phyloP scores from a whole-genome alignment of 2,888 invertebrate species.

The Eutolmus rufibarbis region DNA sequence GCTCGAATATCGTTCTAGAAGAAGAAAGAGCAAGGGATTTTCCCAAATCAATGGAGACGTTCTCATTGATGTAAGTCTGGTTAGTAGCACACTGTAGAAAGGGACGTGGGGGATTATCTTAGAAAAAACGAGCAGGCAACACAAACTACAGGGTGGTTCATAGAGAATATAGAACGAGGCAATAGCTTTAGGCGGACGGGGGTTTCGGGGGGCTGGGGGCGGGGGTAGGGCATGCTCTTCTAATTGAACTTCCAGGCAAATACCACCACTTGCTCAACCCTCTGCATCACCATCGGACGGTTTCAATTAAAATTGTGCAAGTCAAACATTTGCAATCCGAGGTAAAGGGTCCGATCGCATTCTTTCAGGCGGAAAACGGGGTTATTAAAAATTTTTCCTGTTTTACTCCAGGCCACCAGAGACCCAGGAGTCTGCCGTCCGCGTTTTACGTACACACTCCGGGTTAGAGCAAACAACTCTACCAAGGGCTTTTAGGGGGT shows the following conservation, averaged over 20 bases:
- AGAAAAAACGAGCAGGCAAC: background rate
- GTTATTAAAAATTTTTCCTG: background rate
- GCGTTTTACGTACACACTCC: background rate
- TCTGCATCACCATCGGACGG: background rate
- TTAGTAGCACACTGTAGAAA: background rate
- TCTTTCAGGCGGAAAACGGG: background rate
- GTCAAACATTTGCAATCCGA: constrained; percentile 7
- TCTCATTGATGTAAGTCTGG: background rate
- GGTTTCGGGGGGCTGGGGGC: background rate
- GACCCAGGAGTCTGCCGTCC: background rate
- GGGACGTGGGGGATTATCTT: background rate
- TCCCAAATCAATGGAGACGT: background rate
- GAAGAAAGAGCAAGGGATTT: background rate
- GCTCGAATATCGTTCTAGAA: constrained; percentile 33
- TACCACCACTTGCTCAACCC: background rate
- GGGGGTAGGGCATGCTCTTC: background rate
- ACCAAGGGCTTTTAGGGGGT: background rate
- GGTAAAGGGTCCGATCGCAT: background rate
- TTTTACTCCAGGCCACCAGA: background rate
- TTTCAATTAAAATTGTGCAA: constrained; percentile 10
- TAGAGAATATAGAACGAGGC: background rate
- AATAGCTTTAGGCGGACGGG: background rate
- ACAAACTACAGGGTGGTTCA: background rate
- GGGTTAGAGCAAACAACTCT: background rate
- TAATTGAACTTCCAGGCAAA: background rate